These are phyloP conservation scores for Drosophila setosimentum DNA, from an alignment of 2,888 invertebrate genomes.

Conservation along the genomic window DNA sequence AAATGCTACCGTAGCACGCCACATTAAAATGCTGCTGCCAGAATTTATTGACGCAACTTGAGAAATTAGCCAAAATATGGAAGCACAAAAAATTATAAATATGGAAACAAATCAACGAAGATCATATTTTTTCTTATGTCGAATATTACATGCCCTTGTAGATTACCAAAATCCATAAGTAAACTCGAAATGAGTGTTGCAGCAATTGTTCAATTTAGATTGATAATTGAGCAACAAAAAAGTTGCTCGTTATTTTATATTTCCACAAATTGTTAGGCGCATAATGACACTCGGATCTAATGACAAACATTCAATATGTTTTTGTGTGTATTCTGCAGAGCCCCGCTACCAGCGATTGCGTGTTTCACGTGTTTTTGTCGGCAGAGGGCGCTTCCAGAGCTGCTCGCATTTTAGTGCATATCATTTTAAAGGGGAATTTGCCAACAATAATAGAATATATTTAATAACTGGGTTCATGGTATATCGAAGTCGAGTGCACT, in stretches of 20 bases:
- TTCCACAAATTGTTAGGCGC: background rate
- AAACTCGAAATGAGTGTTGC: background rate
- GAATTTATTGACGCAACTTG: conserved; percentile 55
- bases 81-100: background rate
- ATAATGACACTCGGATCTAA: background rate
- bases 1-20: conserved; percentile 75
- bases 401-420: too few relatives aligned
- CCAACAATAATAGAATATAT: too few relatives aligned
- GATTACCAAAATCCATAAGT: background rate
- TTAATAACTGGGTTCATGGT: too few relatives aligned
- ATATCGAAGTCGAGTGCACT: too few relatives aligned
- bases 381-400: too few relatives aligned
- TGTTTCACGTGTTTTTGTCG: too few relatives aligned
- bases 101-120: background rate
- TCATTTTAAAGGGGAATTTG: too few relatives aligned
- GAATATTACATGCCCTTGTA: conserved; percentile 9
- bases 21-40: conserved; percentile 39
- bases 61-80: conserved; percentile 55
- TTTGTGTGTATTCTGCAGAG: too few relatives aligned
- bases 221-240: background rate
- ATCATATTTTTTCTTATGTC: background rate
- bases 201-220: background rate
- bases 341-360: too few relatives aligned
- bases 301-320: too few relatives aligned
- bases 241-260: background rate